phyloP scores from a whole-genome alignment of 2,113 vertebrate species.

The Megalops atlanticus region DNA sequence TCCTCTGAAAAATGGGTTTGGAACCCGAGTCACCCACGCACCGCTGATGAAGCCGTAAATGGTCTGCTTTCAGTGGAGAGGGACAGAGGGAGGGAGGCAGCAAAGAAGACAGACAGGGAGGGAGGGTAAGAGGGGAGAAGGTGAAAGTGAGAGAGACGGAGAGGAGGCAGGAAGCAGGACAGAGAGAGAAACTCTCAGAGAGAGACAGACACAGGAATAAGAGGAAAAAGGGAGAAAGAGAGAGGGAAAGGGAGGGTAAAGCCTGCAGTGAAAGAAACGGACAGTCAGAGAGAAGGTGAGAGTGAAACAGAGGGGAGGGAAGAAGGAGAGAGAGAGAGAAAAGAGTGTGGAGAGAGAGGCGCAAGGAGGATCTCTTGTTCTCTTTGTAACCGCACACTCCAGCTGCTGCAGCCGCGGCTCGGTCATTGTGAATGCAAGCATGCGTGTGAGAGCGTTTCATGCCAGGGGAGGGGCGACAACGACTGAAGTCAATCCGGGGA shows the following conservation, averaged over 20 bases:
- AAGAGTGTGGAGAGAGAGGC: not conserved
- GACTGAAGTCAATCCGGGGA: not conserved
- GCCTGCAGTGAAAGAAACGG: not conserved
- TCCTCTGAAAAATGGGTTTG: not conserved
- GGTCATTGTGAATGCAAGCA: not conserved
- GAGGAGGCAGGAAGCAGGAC: not conserved
- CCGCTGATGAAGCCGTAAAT: not conserved
- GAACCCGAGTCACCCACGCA: not conserved
- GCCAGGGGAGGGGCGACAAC: not conserved
- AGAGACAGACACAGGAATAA: not conserved
- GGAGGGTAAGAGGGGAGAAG: not conserved
- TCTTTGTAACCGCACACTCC: not conserved
- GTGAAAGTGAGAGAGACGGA: not conserved
- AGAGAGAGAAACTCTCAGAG: not conserved
- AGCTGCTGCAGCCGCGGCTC: not conserved
- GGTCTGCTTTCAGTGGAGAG: conserved; percentile 1
- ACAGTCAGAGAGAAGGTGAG: not conserved
- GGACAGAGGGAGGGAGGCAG: not conserved
- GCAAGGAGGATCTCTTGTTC: not conserved
- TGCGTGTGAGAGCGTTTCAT: not conserved
- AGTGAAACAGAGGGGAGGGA: not conserved
- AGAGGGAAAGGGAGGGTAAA: not conserved
- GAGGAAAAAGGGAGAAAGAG: not conserved
- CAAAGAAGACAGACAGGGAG: not conserved
- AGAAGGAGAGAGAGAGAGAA: not conserved